Evolutionary conservation across 1,140 invertebrate genomes (phyloP).

Genomic region (Papilio polyxenes): DNA sequence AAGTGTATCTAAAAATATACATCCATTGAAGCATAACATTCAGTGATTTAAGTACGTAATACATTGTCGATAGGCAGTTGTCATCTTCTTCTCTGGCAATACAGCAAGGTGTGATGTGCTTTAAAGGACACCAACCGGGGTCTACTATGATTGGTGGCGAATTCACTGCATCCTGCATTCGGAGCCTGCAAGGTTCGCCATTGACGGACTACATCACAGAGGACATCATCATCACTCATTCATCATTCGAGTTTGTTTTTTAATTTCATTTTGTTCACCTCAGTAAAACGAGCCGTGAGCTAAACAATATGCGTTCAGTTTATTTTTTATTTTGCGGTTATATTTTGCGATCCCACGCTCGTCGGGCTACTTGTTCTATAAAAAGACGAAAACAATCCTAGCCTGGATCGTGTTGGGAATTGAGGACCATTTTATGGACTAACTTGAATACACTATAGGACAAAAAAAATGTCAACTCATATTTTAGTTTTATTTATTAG

Average conservation of each 20-base stretch:
- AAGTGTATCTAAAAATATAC: too few species aligned
- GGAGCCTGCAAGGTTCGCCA: too few species aligned
- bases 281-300: not conserved
- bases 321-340: conserved; percentile 46
- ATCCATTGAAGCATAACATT: too few species aligned
- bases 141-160: too few species aligned
- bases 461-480: conserved; percentile 23
- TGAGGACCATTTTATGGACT: conserved; percentile 44
- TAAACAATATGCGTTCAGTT: not conserved
- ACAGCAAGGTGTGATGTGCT: too few species aligned
- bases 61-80: too few species aligned
- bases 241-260: not conserved
- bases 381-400: conserved; percentile 44
- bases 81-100: too few species aligned
- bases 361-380: conserved; percentile 46
- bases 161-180: too few species aligned
- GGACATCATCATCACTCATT: too few species aligned
- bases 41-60: too few species aligned
- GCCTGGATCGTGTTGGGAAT: conserved; percentile 42
- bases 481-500: not conserved
- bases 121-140: too few species aligned
- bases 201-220: too few species aligned
- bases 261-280: not conserved
- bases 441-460: conserved; percentile 34
- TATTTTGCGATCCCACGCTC: conserved; percentile 57